Base-by-base conservation (phyloP, 1,140 invertebrate genomes). In the Leptinotarsa defecta region DNA sequence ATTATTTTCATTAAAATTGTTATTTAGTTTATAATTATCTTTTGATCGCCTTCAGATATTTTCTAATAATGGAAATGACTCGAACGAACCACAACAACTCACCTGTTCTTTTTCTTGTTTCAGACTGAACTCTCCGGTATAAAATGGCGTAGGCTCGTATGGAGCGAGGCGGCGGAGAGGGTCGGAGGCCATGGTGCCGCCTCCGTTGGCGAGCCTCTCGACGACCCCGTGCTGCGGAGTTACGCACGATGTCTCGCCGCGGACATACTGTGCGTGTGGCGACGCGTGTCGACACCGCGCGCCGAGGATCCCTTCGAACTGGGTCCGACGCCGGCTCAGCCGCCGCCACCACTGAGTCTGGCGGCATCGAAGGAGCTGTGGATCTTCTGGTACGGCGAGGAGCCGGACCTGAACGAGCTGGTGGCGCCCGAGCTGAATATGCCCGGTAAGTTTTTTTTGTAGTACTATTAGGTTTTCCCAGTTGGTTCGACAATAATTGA, bases 381-480 rank as follows among this genome's bases (percentile, higher is more conserved):
- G 98, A 95, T 99, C 84, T 99, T 99, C 88, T 99, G 97, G 97
- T 99, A 99, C 88, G 97, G 97, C 82, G 96, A 98, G 86, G 95
- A 98, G 87, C 96, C 96, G 43, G 94, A 97, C 86, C 90, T 97
- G 69, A 91, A 90, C 84, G 93, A 93, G 80, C 88, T 95, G 74
- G 92, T 95, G 75, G 92, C 93, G 68, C 92, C 91, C 4, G 93
- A 95, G 86, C 90, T 96, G 73, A 90, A 82, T 72, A 78, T 77
- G 73, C 69, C 68, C 49, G 81, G 81, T 82, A 76, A 78, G 79
- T 71, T 24, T 19, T 13, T 79, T 83, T 80, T 83, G 83, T 80
- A 62, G 3, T 19, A 62, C 13, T 62, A 0, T 20, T 62, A 5
- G 3, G 34, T 34, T 34, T 34, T 34, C 6, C 34, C 34, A 34